Conservation (phyloP, 2,113 vertebrate genomes). For the Murina feae region DNA sequence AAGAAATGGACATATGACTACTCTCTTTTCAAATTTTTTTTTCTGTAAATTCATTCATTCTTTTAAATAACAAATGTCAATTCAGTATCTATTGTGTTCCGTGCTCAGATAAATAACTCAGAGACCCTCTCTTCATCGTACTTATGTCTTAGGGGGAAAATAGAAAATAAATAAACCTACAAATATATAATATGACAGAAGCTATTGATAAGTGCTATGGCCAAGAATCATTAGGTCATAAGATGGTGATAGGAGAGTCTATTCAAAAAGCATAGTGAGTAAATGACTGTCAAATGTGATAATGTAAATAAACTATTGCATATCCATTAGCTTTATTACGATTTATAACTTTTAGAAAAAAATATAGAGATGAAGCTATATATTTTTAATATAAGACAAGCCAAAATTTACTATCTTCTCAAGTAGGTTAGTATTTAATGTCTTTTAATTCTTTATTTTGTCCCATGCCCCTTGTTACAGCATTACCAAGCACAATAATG, state of each 20-base stretch:
- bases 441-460: neutral
- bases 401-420: neutral
- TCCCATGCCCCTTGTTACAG: rapidly evolving
- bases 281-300: neutral
- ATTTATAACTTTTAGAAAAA: neutral
- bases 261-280: neutral
- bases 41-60: neutral
- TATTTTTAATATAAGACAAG: neutral
- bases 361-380: neutral
- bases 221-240: neutral
- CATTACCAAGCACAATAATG: neutral
- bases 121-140: neutral
- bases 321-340: neutral
- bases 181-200: neutral
- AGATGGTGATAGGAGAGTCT: neutral
- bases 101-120: neutral
- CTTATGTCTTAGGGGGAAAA: neutral
- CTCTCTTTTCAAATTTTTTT: neutral
- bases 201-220: neutral
- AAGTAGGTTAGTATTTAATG: neutral
- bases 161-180: neutral
- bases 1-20: neutral
- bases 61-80: neutral
- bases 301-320: neutral
- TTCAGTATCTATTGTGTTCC: neutral